A percentile compares a stretch with the other conserved stretches of the same genome.
phyloP scores from a whole-genome alignment of 2,797 vertebrate genomes.

The Hirundo rustica region DNA sequence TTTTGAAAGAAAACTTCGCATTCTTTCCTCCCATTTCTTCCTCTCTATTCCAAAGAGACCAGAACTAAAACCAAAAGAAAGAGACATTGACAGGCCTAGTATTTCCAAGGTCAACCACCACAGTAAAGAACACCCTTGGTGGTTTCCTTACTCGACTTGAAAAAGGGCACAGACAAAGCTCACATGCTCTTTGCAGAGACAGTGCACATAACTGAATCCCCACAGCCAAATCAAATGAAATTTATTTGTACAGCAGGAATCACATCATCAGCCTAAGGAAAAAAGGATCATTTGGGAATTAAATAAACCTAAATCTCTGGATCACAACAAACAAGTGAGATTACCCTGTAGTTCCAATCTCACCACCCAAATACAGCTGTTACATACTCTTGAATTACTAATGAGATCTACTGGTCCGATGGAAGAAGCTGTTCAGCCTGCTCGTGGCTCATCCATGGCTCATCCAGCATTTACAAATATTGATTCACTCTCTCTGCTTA shows the following conservation, averaged over 20 bases:
- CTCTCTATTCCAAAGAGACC: neutral
- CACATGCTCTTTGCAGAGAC: neutral
- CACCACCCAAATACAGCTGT: neutral
- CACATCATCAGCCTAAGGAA: neutral
- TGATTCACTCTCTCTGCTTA: neutral
- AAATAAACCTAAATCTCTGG: neutral
- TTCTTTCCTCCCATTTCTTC: neutral
- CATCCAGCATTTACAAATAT: neutral
- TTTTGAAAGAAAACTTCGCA: slow-evolving; percentile 15
- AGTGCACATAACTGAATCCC: neutral
- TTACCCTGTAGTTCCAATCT: neutral
- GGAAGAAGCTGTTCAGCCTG: neutral
- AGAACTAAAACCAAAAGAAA: neutral
- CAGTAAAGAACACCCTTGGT: neutral
- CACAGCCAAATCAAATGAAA: neutral
- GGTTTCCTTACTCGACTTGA: neutral
- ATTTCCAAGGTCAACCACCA: neutral
- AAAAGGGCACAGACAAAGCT: neutral
- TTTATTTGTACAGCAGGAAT: neutral
- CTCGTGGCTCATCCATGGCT: neutral
- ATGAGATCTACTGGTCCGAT: neutral
- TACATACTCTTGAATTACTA: neutral
- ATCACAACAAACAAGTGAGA: neutral
- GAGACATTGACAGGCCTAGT: neutral
- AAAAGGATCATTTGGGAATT: neutral